Percentiles rank a stretch among this genome's conserved stretches.
phyloP scores from a whole-genome alignment of 2,113 vertebrate genomes.

The Macrotis lagotis region DNA sequence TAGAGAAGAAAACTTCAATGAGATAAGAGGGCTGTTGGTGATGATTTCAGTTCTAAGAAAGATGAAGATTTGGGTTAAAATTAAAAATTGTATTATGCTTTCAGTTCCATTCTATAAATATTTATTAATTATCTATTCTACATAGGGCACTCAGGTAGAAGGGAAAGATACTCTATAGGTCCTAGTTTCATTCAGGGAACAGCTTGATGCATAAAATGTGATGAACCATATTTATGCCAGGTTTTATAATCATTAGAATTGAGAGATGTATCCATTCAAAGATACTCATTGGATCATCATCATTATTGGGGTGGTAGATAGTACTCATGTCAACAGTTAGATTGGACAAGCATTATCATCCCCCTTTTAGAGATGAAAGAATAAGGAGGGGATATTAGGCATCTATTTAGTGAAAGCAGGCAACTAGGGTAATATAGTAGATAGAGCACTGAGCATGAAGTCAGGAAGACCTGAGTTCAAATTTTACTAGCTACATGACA shows the following conservation, averaged over 20 bases:
- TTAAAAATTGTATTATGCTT: neutral
- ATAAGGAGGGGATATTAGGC: neutral
- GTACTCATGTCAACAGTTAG: neutral
- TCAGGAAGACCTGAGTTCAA: neutral
- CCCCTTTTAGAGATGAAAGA: neutral
- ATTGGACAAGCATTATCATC: neutral
- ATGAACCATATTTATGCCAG: neutral
- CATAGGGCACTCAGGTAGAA: neutral
- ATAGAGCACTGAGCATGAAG: neutral
- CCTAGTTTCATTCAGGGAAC: neutral
- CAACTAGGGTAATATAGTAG: neutral
- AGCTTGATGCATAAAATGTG: neutral
- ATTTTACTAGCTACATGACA: neutral
- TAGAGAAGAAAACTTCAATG: neutral
- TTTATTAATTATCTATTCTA: neutral
- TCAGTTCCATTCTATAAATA: neutral
- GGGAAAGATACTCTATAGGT: neutral
- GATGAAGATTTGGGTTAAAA: neutral
- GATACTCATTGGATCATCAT: neutral
- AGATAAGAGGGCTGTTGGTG: neutral
- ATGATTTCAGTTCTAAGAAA: neutral
- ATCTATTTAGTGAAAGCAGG: neutral
- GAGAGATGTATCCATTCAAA: neutral
- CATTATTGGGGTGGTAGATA: neutral
- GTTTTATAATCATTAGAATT: neutral